These are phyloP conservation scores for Lateolabrax maculatus DNA, from an alignment of 2,797 vertebrate species.

Conservation along the genomic window DNA sequence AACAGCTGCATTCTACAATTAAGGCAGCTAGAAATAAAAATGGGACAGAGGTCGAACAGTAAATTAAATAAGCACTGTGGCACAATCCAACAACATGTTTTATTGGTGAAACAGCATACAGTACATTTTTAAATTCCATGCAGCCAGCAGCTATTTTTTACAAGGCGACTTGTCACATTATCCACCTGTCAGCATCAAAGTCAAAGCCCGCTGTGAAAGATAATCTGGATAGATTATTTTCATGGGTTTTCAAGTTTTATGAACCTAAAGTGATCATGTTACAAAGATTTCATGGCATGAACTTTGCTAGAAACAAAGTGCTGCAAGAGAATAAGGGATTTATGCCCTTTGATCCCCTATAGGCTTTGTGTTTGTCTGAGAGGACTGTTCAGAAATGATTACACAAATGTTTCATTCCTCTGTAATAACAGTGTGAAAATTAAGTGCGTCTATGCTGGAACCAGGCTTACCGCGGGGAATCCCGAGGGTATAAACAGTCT, in stretches of 20 bases:
- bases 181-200: conserved; percentile 69
- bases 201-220: conserved; percentile 53
- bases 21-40: not conserved
- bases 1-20: not conserved
- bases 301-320: conserved; percentile 23
- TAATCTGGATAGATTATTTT: conserved; percentile 66
- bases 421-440: conserved; percentile 62
- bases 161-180: conserved; percentile 50
- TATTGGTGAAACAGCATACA: conserved; percentile 32
- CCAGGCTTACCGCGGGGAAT: conserved; percentile 20
- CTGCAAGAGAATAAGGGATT: not conserved
- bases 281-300: conserved; percentile 70
- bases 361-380: conserved; percentile 45
- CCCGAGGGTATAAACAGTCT: not conserved
- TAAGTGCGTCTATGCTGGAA: conserved; percentile 36
- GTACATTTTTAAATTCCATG: conserved; percentile 26
- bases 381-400: conserved; percentile 50
- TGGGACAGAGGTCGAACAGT: not conserved
- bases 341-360: conserved; percentile 13
- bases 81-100: conserved; percentile 10
- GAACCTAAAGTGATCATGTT: conserved; percentile 66
- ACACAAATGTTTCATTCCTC: conserved; percentile 67
- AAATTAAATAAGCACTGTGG: not conserved
- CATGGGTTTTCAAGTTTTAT: conserved; percentile 73
- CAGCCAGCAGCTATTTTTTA: conserved; percentile 33